Evolutionary conservation across 2,888 invertebrate species (phyloP).

Genomic region (Helicoverpa assulta): DNA sequence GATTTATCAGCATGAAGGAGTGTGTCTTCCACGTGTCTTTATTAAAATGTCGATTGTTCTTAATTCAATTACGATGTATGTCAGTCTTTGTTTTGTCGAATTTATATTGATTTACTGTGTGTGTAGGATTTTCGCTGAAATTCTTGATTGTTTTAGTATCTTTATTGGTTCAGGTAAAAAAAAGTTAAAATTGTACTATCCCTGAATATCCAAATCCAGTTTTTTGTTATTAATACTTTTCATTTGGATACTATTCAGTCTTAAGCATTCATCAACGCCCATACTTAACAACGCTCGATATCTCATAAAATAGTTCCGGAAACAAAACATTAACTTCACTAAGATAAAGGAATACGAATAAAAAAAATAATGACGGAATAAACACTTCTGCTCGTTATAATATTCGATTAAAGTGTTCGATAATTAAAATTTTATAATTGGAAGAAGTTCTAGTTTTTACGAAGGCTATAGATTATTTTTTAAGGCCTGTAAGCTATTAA

Average conservation of each 20-base stretch:
- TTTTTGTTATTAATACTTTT: no score
- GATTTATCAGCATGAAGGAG: neutral
- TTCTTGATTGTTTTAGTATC: no score
- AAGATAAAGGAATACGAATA: neutral
- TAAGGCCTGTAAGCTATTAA: constrained; percentile 18
- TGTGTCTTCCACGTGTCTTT: neutral
- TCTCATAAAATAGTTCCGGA: neutral
- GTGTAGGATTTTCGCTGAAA: neutral
- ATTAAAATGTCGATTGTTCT: neutral
- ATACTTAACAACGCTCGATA: no score
- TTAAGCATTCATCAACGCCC: no score
- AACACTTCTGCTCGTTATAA: neutral
- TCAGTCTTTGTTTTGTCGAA: neutral
- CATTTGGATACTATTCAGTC: no score
- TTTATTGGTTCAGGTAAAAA: no score
- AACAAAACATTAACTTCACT: neutral
- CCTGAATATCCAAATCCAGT: no score
- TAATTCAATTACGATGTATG: neutral
- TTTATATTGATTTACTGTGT: neutral
- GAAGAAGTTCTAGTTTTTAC: neutral
- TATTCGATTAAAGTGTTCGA: neutral
- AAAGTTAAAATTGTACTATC: no score
- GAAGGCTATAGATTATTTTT: constrained; percentile 5
- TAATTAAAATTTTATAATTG: neutral
- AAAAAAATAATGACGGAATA: neutral